phyloP scores from a whole-genome alignment of 2,113 vertebrate species.

The Oophaga pumilio region DNA sequence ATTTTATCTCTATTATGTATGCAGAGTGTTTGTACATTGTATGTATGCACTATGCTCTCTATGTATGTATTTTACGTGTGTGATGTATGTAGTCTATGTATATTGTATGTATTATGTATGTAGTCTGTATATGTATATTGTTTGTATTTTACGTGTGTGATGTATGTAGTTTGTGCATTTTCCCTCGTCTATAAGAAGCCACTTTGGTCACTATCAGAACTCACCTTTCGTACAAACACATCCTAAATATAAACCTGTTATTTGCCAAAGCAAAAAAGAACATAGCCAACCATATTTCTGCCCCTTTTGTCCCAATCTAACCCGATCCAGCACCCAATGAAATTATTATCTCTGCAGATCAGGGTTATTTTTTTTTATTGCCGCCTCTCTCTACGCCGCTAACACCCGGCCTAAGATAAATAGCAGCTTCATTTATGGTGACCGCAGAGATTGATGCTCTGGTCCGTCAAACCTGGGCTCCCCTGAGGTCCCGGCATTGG shows the following conservation, averaged over 20 bases:
- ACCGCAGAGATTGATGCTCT: slow-evolving; percentile 36
- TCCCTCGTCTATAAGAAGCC: background rate
- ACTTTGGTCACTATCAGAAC: background rate
- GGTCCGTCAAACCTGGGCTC: slow-evolving; percentile 9
- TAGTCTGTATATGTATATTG: no score
- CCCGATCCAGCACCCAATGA: background rate
- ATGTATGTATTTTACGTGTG: no score
- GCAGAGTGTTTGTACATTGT: no score
- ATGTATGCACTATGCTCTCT: no score
- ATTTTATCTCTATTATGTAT: no score
- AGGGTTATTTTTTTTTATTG: no score
- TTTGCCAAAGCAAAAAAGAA: background rate
- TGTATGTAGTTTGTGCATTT: no score
- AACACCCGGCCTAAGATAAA: slow-evolving; percentile 22
- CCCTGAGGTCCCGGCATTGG: slow-evolving; percentile 27
- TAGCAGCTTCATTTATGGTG: slow-evolving; percentile 4
- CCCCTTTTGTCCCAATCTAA: background rate
- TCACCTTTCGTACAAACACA: background rate
- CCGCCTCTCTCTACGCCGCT: background rate
- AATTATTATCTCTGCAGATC: background rate
- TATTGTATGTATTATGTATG: no score
- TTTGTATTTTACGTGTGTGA: no score
- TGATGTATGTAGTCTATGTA: no score
- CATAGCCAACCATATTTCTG: background rate
- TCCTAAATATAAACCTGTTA: background rate